Base-by-base conservation (phyloP, 2,113 vertebrate genomes). In the Eptatretus burgeri region DNA sequence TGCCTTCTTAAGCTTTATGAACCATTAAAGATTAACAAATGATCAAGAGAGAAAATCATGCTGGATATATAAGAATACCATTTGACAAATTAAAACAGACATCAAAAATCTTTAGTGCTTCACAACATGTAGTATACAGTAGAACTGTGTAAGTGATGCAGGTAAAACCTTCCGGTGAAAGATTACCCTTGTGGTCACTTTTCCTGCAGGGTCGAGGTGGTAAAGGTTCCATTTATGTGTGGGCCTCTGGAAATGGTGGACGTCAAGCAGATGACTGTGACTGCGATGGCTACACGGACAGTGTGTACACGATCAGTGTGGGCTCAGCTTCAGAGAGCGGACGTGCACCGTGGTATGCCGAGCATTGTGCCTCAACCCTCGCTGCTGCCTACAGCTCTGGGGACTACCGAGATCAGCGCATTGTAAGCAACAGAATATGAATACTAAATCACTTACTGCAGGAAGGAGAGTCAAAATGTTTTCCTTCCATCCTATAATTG, bases 301-400 rank as follows among this genome's bases (percentile, higher is more conserved):
- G 91, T 70, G 84, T 98, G 75, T 98, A 81, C 75, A 98, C 87
- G 52, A 79, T 98, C 74, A 94, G 87, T 66, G 94, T 98, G 73
- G 94, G 87, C 78, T 93, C 85, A 1, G 91, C 89, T 19, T 98
- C 91, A 1, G 88, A 95, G 74, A 88, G 93, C 78, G 91, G 91
- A 62, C 75, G 83, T 63, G 93, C 89, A 8, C 91, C 89, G 3
- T 95, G 91, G 91, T 94, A 98, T 1, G 91, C 89, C 8, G 91
- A 98, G 78, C 95, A 95, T 75, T 95, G 91, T 70, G 95, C 91
- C 50, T 95, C 87, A 68, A 95, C 91, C 1, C 74, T 98, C 72
- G 91, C 86, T 64, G 93, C 91, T 18, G 85, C 91, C 0, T 98
- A 98, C 79, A 98, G 91, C 79, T 95, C 87, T 2, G 91, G 89